Percentiles rank a stretch among this genome's conserved stretches.
Evolutionary conservation across 2,888 invertebrate species (phyloP).

Genomic region (Salticus scenicus): DNA sequence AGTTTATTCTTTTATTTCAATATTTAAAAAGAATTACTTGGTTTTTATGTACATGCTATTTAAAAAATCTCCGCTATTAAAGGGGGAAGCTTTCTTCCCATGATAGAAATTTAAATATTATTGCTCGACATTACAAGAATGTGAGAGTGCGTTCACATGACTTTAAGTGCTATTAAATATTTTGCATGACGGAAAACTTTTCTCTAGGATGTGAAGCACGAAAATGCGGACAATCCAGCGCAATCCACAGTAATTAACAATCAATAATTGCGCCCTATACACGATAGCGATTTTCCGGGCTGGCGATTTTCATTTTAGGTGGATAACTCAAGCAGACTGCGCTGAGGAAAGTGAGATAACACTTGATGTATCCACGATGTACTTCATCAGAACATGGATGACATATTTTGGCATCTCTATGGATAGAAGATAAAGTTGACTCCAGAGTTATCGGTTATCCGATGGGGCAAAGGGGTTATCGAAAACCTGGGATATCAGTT

Average conservation of each 20-base stretch:
- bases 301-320: slow-evolving; percentile 33
- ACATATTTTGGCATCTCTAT: slow-evolving; percentile 35
- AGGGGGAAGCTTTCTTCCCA: neutral
- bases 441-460: slow-evolving; percentile 46
- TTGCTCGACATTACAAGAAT: neutral
- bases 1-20: too few relatives aligned
- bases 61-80: neutral
- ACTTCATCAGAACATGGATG: slow-evolving; percentile 37
- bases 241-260: slow-evolving; percentile 58
- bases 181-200: neutral
- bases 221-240: slow-evolving; percentile 25
- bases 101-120: neutral
- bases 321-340: slow-evolving; percentile 54
- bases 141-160: neutral
- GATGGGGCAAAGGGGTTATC: slow-evolving; percentile 54
- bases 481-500: slow-evolving; percentile 8
- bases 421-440: slow-evolving; percentile 45
- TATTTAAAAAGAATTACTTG: too few relatives aligned
- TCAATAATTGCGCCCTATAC: slow-evolving; percentile 48
- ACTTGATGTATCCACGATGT: slow-evolving; percentile 49
- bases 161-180: slow-evolving; percentile 7
- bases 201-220: neutral
- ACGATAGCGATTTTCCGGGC: slow-evolving; percentile 51
- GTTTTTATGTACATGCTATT: too few relatives aligned
- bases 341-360: slow-evolving; percentile 60